Evolutionary conservation across 1,140 invertebrate genomes (phyloP).

Genomic region (Matsumurasca onukii): DNA sequence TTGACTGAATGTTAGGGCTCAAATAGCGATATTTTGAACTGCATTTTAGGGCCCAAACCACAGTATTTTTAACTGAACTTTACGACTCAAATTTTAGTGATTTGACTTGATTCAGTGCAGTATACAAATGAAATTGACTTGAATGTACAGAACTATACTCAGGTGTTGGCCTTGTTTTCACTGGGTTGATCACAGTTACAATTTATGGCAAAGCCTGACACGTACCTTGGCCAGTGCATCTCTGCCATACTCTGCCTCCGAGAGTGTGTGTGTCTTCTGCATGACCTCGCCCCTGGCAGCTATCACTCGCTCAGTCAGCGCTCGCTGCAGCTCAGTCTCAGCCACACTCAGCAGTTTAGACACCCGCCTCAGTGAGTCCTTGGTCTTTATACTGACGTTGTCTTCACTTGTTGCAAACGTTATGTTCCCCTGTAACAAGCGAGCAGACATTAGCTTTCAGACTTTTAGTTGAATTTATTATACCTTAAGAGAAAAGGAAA

Average conservation of each 20-base stretch:
- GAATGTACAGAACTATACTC: no score
- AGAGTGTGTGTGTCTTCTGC: slow-evolving; percentile 83
- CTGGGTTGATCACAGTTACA: background rate
- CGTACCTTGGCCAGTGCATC: slow-evolving; percentile 88
- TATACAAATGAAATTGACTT: no score
- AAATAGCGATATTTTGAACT: no score
- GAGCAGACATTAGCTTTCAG: background rate
- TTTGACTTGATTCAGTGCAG: no score
- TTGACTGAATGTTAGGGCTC: no score
- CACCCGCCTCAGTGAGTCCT: slow-evolving; percentile 51
- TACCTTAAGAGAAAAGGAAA: no score
- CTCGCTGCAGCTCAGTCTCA: slow-evolving; percentile 66
- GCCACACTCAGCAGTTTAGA: slow-evolving; percentile 73
- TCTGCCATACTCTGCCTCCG: slow-evolving; percentile 85
- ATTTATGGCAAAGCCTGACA: background rate
- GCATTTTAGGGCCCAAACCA: no score
- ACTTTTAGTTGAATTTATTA: no score
- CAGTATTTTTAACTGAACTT: no score
- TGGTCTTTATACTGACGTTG: slow-evolving; percentile 60
- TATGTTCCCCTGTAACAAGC: slow-evolving; percentile 67
- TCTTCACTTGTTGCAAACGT: slow-evolving; percentile 69
- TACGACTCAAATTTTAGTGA: no score
- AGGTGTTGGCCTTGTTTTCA: no score
- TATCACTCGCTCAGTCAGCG: slow-evolving; percentile 84
- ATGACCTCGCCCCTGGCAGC: slow-evolving; percentile 93